These are phyloP conservation scores for Punctoribates punctum DNA, from an alignment of 2,888 invertebrate genomes.

Conservation along the genomic window DNA sequence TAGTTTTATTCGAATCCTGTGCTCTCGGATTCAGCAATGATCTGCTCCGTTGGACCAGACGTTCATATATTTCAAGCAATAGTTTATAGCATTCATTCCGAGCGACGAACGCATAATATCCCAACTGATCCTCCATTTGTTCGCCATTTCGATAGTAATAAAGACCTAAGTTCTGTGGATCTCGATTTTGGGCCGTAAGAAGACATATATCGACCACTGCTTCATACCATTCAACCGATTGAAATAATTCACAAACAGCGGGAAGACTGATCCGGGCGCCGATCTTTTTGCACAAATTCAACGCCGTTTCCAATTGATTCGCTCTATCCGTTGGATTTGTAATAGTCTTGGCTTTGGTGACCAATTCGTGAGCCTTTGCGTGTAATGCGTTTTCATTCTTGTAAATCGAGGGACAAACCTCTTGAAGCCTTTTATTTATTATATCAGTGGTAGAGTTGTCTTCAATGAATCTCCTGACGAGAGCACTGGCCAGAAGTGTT, in stretches of 20 bases:
- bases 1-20: slow-evolving; percentile 25
- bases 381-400: slow-evolving; percentile 92
- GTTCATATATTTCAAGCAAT: slow-evolving; percentile 64
- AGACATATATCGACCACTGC: slow-evolving; percentile 85
- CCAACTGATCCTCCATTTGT: slow-evolving; percentile 74
- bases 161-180: slow-evolving; percentile 79
- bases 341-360: slow-evolving; percentile 72
- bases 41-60: slow-evolving; percentile 46
- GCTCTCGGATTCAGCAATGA: slow-evolving; percentile 34
- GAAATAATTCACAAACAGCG: slow-evolving; percentile 78
- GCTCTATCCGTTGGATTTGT: slow-evolving; percentile 69
- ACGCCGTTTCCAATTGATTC: slow-evolving; percentile 68
- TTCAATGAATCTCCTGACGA: slow-evolving; percentile 83
- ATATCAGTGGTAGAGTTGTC: slow-evolving; percentile 93
- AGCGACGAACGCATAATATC: slow-evolving; percentile 63
- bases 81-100: slow-evolving; percentile 87
- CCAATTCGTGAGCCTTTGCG: slow-evolving; percentile 86
- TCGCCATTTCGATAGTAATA: slow-evolving; percentile 82
- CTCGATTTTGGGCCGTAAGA: slow-evolving; percentile 77
- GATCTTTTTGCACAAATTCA: slow-evolving; percentile 80
- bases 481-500: slow-evolving; percentile 70
- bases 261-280: slow-evolving; percentile 79
- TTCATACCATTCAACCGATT: slow-evolving; percentile 70
- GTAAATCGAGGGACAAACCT: slow-evolving; percentile 88
- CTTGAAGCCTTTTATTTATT: slow-evolving; percentile 78